Evolutionary conservation across 1,140 invertebrate genomes (phyloP), one percentile per base, ranked within the genome.

Genomic region (Bombus breviceps): DNA sequence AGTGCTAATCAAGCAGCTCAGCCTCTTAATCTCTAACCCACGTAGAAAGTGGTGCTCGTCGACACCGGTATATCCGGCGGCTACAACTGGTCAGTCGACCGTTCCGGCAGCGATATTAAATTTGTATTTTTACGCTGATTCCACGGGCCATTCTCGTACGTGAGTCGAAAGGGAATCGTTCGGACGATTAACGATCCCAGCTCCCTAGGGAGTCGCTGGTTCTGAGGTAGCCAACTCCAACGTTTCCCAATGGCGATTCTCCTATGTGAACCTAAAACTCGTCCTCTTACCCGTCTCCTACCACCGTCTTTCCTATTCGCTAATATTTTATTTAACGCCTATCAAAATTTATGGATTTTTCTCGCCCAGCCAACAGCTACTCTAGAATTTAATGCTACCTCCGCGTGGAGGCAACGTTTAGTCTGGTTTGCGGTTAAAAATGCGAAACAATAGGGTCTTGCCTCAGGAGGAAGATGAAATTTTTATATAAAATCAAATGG

Each of bases 71-170:
- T 59, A 74, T 59, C 71, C 85, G 43, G 34, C 28, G 59, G 41
- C 75, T 80, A 83, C 71, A 43, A 81, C 73, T 62, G 83, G 87
- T 69, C 81, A 86, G 81, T 39, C 69, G 83, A 41, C 74, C 74
- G 74, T 90, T 88, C 86, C 88, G 73, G 83, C 85, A 85, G 82
- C 81, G 91, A 95, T 95, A 95, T 95, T 95, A 95, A 95, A 95
- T 95, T 95, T 95, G 95, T 95, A 95, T 95, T 95, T 95, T 95
- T 95, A 95, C 95, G 95, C 95, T 95, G 95, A 95, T 95, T 95
- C 95, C 94, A 95, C 94, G 94, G 93, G 93, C 94, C 92, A 95
- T 95, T 93, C 88, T 78, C 85, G 88, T 95, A 95, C 95, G 95
- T 95, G 95, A 95, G 90, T 87, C 91, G 95, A 95, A 95, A 95